phyloP scores from a whole-genome alignment of 92 coral and sea anemone genomes.

The Parazoanthus darwini region DNA sequence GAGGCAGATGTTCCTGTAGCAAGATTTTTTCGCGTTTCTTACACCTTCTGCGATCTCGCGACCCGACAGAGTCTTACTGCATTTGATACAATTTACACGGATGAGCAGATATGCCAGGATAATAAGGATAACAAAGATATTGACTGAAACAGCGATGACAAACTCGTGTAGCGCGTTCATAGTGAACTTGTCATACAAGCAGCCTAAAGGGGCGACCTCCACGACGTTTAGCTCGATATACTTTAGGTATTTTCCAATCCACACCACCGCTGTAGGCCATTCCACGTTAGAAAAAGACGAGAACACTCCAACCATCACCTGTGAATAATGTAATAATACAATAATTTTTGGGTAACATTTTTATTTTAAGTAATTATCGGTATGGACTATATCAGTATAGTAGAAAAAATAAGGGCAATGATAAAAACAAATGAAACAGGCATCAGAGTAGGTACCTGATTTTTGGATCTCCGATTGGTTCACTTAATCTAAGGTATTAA shows the following conservation, averaged over 20 bases:
- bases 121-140: constrained; percentile 17
- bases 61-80: not conserved
- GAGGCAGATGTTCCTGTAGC: constrained; percentile 51
- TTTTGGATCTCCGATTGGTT: too few relatives aligned
- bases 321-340: not conserved
- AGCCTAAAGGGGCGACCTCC: constrained; percentile 57
- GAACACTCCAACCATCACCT: constrained; percentile 65
- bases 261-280: constrained; percentile 59
- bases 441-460: too few relatives aligned
- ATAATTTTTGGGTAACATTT: not conserved
- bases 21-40: constrained; percentile 31
- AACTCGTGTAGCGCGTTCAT: constrained; percentile 57
- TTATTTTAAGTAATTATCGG: too few relatives aligned
- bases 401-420: too few relatives aligned
- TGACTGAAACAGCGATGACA: constrained; percentile 34
- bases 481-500: too few relatives aligned
- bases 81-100: constrained; percentile 29
- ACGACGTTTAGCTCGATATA: constrained; percentile 55
- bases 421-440: too few relatives aligned
- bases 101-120: constrained; percentile 39
- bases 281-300: constrained; percentile 53
- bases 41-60: constrained; percentile 26
- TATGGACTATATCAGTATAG: too few relatives aligned
- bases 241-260: constrained; percentile 58
- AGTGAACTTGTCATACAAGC: constrained; percentile 32